Evolutionary conservation across 2,888 invertebrate species (phyloP).

Genomic region (Pyrrhosoma nymphula): DNA sequence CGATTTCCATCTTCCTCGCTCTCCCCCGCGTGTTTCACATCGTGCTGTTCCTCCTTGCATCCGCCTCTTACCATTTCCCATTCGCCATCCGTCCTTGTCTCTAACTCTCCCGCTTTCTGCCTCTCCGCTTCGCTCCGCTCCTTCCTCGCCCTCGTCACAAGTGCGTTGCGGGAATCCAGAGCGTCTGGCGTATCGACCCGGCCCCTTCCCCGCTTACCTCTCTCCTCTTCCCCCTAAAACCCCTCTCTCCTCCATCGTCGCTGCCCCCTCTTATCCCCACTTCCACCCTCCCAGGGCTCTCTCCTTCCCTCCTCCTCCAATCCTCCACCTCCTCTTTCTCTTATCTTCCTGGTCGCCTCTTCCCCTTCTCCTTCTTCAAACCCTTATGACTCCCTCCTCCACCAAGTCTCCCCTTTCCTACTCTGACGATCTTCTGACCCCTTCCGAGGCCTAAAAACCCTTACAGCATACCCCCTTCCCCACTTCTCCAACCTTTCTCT

Average conservation of each 20-base stretch:
- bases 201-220: not conserved
- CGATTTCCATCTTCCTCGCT: not conserved
- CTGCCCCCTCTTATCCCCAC: not conserved
- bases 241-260: not conserved
- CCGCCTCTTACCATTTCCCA: not conserved
- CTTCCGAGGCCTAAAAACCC: not conserved
- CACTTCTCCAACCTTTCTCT: not conserved
- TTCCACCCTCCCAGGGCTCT: not conserved
- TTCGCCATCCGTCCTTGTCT: not conserved
- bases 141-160: not conserved
- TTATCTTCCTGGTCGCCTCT: not conserved
- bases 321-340: not conserved
- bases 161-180: conserved; percentile 49
- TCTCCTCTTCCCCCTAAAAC: not conserved
- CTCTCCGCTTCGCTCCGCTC: not conserved
- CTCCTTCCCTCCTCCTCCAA: no score
- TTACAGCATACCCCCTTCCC: not conserved
- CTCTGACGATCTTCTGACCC: not conserved
- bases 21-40: not conserved
- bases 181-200: conserved; percentile 58
- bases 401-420: no score
- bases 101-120: conserved; percentile 14
- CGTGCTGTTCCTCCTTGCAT: not conserved
- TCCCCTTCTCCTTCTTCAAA: not conserved
- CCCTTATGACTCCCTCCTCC: not conserved